Evolutionary conservation across 2,113 vertebrate species (phyloP), one percentile per base, ranked within the genome.

Genomic region (Dasyprocta punctata): DNA sequence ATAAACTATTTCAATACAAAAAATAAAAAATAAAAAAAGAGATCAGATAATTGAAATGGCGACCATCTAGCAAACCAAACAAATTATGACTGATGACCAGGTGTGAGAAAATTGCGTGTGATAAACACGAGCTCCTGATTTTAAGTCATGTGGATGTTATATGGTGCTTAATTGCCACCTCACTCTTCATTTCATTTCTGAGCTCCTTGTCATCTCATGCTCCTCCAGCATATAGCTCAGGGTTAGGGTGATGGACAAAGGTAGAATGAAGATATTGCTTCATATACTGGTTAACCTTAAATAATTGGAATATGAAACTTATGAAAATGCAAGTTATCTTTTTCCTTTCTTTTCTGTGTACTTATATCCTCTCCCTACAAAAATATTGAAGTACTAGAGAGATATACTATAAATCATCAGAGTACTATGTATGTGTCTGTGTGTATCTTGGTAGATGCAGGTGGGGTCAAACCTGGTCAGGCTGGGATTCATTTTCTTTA

Each of bases 291-390:
- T 89, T 41, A 20, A 65, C 73, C 71, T 41, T 89, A 95, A 91
- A 89, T 81, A 88, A 91, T 77, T 30, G 22, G 2, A 86, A 41
- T 89, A 93, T 82, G 94, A 93, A 73, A 49, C 19, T 67, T 17
- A 22, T 93, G 89, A 93, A 54, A 93, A 33, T 89, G 92, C 19
- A 26, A 92, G 6, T 11, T 90, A 80, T 16, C 11, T 9, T 67
- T 22, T 78, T 78, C 52, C 5, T 67, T 96, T 89, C 3, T 65
- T 67, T 96, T 80, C 36, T 80, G 1, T 69, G 49, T 77, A n/a
- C 30, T 67, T 95, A 0, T 73, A 22, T 88, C 28, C 5, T 77
- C 26, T 91, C n/a, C 75, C 17, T 86, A 63, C 3, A 47, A 88
- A 95, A 97, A 65, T 61, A 69, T 56, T 26, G 10, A 77, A 77